Evolutionary conservation across 2,113 vertebrate genomes (phyloP), one percentile per base, ranked within the genome.

Genomic region (Formicarius rufipectus): DNA sequence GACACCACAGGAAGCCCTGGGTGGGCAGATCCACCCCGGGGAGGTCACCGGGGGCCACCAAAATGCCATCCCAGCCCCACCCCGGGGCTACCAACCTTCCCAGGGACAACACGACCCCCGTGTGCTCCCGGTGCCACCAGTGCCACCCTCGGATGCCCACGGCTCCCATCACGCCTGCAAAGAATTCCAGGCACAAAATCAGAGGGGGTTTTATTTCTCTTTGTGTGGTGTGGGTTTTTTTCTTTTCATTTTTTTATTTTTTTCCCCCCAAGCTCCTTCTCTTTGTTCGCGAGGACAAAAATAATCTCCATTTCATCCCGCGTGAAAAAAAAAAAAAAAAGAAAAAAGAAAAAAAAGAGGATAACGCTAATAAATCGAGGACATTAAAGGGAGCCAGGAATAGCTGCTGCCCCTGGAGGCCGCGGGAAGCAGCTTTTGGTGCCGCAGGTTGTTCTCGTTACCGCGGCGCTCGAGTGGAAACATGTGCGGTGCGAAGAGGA

Each of bases 381-480:
- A 81, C 16, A 96, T 96, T 27, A 95, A 95, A 94, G 45, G 87
- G 33, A 87, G 58, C 77, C 39, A 64, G 89, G 92, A 96, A 76
- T 3, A 93, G 45, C 45, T 45, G 89, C 89, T 64, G 90, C 78
- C 93, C 84, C 62, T 13, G 84, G 80, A 35, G 88, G 72, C 42
- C 25, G 86, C n/a, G 91, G 89, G 89, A 82, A 95, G 87, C 79
- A 33, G 93, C 92, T 95, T 64, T 6, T 59, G 85, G 83, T 86
- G 31, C 85, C 66, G 52, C 96, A 97, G 97, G 40, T 96, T 97
- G 97, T 97, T 97, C 94, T 73, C 55, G 82, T 97, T 97, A 97
- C 55, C 28, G 84, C 76, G 24, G 75, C 3, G 35, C 30, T 40
- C 40, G 95, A 97, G 93, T 97, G 95, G 96, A 97, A 97, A 95